A percentile compares a stretch with the other conserved stretches of the same genome.
Evolutionary conservation across 2,888 invertebrate genomes (phyloP).

Genomic region (Imbricaverruca yamaguchii): DNA sequence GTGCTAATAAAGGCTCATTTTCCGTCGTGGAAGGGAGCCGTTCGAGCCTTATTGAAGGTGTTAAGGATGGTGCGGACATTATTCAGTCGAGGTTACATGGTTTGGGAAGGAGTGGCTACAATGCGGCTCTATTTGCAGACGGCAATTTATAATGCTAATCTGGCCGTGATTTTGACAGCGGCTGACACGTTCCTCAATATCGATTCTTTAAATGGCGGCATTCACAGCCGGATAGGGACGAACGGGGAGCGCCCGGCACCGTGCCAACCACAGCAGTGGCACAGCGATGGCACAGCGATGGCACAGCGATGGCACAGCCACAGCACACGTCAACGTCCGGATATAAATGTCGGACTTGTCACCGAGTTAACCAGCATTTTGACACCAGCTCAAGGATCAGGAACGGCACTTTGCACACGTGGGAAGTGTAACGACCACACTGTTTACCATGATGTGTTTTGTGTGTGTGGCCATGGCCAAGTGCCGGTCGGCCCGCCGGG

Average conservation of each 20-base stretch:
- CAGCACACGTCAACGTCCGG: no score
- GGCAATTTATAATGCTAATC: constrained; percentile 21
- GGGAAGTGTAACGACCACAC: no score
- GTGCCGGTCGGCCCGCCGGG: no score
- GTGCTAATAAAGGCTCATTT: constrained; percentile 21
- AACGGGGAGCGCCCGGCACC: background rate
- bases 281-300: background rate
- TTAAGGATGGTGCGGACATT: constrained; percentile 2
- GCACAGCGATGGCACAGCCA: no score
- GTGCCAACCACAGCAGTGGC: background rate
- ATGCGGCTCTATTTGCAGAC: constrained; percentile 2
- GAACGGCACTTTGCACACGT: no score
- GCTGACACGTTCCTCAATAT: background rate
- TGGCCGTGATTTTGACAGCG: constrained; percentile 9
- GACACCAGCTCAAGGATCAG: no score
- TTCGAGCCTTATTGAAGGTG: constrained; percentile 12
- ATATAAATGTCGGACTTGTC: no score
- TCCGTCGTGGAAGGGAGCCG: constrained; percentile 3
- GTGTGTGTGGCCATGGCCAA: no score
- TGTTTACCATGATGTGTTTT: no score
- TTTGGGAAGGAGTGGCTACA: constrained; percentile 12
- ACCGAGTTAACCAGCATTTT: no score
- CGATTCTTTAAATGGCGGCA: constrained; percentile 12
- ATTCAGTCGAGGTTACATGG: background rate
- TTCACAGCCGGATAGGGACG: background rate